Evolutionary conservation across 2,113 vertebrate genomes (phyloP).

Genomic region (Scolopax mira): DNA sequence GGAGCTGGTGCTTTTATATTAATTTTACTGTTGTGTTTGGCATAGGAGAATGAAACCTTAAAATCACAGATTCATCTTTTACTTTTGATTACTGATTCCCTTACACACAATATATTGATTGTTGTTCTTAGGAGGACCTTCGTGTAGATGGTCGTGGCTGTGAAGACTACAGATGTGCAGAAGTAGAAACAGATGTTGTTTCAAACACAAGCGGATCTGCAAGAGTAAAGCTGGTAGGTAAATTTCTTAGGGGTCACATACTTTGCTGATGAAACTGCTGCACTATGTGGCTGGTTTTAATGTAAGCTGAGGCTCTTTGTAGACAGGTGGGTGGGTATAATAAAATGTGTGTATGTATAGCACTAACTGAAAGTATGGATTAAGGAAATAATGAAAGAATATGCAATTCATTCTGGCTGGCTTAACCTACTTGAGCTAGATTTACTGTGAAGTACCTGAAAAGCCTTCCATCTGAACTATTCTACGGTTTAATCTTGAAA

Average conservation of each 20-base stretch:
- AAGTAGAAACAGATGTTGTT: constrained; percentile 95
- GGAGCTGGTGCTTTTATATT: not conserved
- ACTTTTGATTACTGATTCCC: not conserved
- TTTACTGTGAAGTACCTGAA: not conserved
- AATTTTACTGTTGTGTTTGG: not conserved
- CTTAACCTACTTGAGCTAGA: not conserved
- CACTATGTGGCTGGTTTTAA: not conserved
- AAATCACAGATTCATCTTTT: not conserved
- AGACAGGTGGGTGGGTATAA: not conserved
- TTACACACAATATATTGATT: not conserved
- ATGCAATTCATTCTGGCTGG: not conserved
- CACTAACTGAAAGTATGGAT: not conserved
- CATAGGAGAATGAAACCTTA: not conserved
- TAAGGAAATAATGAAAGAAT: not conserved
- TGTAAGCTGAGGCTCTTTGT: not conserved
- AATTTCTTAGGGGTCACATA: not conserved
- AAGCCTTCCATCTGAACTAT: not conserved
- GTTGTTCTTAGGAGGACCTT: constrained; percentile 85
- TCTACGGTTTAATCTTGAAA: not conserved
- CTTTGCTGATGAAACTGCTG: not conserved
- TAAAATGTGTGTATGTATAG: not conserved
- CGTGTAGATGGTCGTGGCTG: constrained; percentile 92
- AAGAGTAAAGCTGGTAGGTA: constrained; percentile 89
- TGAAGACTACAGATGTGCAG: constrained; percentile 92
- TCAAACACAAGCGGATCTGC: constrained; percentile 97